A percentile compares a stretch with the other conserved stretches of the same genome.
Conservation (phyloP, 2,113 vertebrate species). For the Todiramphus saurophagus region DNA sequence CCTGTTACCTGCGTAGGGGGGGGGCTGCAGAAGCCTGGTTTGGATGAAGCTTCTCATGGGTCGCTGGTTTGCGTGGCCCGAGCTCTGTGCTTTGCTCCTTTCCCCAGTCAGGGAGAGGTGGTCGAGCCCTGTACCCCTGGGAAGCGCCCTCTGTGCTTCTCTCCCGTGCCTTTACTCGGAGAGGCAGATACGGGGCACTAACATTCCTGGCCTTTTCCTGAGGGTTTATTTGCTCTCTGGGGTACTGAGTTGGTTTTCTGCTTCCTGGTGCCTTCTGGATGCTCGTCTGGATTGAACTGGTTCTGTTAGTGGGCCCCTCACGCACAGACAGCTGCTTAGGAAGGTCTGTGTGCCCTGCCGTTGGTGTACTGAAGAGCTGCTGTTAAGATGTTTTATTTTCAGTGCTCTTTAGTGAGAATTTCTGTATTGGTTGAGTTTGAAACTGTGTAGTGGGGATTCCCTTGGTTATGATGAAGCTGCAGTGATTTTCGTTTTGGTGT, state of each 20-base stretch:
- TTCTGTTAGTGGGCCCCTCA: rapidly evolving
- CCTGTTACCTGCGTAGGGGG: no score
- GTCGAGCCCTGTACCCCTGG: rapidly evolving
- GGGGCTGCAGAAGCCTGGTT: neutral
- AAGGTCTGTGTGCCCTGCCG: rapidly evolving
- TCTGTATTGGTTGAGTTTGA: rapidly evolving
- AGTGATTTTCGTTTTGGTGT: no score
- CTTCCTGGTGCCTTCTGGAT: neutral
- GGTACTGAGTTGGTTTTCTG: neutral
- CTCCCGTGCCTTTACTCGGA: rapidly evolving
- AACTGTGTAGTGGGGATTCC: neutral
- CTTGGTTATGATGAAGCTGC: neutral
- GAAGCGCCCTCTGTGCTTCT: rapidly evolving
- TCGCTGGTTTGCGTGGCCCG: rapidly evolving
- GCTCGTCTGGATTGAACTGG: neutral
- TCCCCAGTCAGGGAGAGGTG: rapidly evolving
- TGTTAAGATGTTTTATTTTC: neutral
- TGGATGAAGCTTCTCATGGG: rapidly evolving
- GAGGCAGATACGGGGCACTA: rapidly evolving
- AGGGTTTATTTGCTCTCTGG: rapidly evolving
- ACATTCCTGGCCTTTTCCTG: rapidly evolving
- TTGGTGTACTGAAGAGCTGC: rapidly evolving
- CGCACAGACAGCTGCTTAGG: rapidly evolving
- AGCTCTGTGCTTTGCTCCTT: neutral
- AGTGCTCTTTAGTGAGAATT: neutral